phyloP scores from a whole-genome alignment of 2,113 vertebrate genomes.

The human (Homo sapiens) region GRCh38 chr7:148874501-148875000 shows the following conservation, averaged over 20 bases:
- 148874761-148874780: background rate
- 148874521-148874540: background rate
- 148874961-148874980: background rate
- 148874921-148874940: conserved; percentile 12
- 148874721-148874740: background rate
- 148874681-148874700: background rate
- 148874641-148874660: background rate
- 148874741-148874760: background rate
- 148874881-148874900: background rate
- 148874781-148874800: background rate
- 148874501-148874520: background rate
- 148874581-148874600: background rate
- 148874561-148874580: background rate
- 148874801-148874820: too few species aligned
- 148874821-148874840: too few species aligned
- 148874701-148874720: background rate
- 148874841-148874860: too few species aligned
- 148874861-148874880: too few species aligned
- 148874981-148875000: background rate
- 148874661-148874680: background rate
- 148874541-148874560: background rate
- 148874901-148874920: conserved; percentile 19
- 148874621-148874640: background rate
- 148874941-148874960: conserved; percentile 4
- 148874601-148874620: background rate